Evolutionary conservation across 2,888 invertebrate genomes (phyloP).

Genomic region (Pseudococcus longispinus): DNA sequence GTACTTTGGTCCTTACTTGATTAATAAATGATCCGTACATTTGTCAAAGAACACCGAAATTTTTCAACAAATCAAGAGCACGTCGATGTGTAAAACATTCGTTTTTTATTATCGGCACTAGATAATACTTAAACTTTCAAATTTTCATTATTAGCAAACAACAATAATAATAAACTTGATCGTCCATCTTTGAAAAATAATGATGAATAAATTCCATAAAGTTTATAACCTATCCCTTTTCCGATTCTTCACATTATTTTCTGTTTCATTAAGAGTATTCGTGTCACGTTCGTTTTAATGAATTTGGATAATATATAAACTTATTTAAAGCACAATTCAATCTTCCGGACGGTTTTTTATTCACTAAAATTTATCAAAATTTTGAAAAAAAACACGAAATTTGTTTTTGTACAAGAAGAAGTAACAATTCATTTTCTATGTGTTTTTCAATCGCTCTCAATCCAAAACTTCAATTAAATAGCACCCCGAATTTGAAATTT

Average conservation of each 20-base stretch:
- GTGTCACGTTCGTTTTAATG: background rate
- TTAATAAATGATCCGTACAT: slow-evolving; percentile 27
- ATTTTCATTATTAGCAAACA: slow-evolving; percentile 23
- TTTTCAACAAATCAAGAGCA: background rate
- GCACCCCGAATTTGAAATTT: background rate
- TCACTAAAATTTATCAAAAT: background rate
- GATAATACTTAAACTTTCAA: background rate
- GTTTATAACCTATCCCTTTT: slow-evolving; percentile 23
- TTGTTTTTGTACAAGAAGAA: background rate
- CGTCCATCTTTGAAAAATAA: slow-evolving; percentile 51
- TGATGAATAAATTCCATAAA: slow-evolving; percentile 36
- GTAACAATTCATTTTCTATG: background rate
- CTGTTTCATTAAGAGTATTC: background rate
- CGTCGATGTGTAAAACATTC: background rate
- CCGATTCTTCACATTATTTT: background rate
- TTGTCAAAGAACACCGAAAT: background rate
- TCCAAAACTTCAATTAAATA: background rate
- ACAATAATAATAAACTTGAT: slow-evolving; percentile 49
- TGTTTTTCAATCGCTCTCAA: background rate
- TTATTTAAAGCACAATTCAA: background rate
- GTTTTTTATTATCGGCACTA: background rate
- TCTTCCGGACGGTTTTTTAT: background rate
- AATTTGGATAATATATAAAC: background rate
- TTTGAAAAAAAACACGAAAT: background rate
- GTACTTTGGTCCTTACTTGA: background rate